Evolutionary conservation across 2,797 vertebrate species (phyloP).

Genomic region (Urocyon cinereoargenteus): DNA sequence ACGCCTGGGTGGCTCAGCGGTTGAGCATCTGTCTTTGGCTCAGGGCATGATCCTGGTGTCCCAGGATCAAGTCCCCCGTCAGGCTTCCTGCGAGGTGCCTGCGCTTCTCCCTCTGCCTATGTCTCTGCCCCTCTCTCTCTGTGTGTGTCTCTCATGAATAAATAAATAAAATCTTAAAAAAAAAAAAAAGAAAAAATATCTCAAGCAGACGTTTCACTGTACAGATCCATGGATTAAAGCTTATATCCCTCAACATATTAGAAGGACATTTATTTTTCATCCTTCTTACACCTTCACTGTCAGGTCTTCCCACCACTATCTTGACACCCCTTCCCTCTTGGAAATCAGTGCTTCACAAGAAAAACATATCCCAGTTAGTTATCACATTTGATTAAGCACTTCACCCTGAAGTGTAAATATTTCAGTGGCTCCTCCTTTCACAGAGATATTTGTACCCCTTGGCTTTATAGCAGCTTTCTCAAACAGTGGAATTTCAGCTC

Average conservation of each 20-base stretch:
- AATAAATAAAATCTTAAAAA: no score
- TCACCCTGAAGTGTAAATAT: conserved; percentile 81
- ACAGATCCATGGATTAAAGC: neutral
- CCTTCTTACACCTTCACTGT: conserved; percentile 61
- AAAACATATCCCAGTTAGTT: conserved; percentile 80
- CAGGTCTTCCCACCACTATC: conserved; percentile 69
- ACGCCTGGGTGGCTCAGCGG: no score
- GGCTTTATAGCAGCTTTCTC: conserved; percentile 30
- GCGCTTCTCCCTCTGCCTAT: no score
- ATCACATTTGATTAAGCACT: conserved; percentile 81
- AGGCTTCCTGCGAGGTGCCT: no score
- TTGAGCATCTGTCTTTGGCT: no score
- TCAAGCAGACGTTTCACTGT: neutral
- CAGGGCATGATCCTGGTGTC: no score
- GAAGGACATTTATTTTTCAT: conserved; percentile 69
- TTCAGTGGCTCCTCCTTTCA: conserved; percentile 59
- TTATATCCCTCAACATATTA: neutral
- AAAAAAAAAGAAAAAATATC: neutral
- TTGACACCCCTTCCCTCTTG: conserved; percentile 74
- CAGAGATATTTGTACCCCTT: conserved; percentile 57
- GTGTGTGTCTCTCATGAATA: no score
- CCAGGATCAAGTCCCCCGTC: no score
- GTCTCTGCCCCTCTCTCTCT: no score
- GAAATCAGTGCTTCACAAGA: conserved; percentile 78
- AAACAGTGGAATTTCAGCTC: conserved; percentile 77